Evolutionary conservation across 2,888 invertebrate species (phyloP).

Genomic region (Ochropacha duplaris): DNA sequence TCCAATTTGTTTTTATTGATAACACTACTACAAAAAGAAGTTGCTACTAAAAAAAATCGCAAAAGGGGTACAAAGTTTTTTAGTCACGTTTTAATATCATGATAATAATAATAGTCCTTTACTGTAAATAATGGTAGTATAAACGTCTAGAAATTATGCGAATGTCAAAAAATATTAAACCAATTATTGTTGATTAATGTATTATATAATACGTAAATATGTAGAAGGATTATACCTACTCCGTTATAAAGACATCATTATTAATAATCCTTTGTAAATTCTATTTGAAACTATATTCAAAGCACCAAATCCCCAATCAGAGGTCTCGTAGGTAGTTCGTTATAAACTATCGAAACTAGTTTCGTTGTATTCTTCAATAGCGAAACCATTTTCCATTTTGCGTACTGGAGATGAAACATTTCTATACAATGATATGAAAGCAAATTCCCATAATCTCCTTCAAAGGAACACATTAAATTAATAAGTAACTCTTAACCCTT

Average conservation of each 20-base stretch:
- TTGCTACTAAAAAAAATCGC: no score
- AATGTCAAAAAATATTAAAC: no score
- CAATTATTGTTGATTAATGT: no score
- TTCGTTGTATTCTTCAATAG: not conserved
- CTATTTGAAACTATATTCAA: not conserved
- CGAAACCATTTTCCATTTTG: not conserved
- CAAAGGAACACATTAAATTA: conserved; percentile 26
- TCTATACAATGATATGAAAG: conserved; percentile 1
- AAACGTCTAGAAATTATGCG: no score
- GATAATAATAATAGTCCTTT: no score
- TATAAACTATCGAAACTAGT: not conserved
- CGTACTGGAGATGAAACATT: not conserved
- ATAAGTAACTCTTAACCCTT: conserved; percentile 27
- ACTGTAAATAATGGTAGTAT: no score
- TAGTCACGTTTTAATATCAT: no score
- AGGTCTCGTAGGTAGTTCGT: not conserved
- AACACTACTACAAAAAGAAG: no score
- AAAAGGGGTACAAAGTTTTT: no score
- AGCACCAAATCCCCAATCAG: not conserved
- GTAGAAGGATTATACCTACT: no score
- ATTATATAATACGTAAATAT: no score
- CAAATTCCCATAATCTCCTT: conserved; percentile 9
- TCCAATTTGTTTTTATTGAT: no score
- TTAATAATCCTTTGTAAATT: not conserved
- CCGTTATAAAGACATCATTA: not conserved